Base-by-base conservation (phyloP, 1,140 invertebrate genomes). In the Penaeus indicus region DNA sequence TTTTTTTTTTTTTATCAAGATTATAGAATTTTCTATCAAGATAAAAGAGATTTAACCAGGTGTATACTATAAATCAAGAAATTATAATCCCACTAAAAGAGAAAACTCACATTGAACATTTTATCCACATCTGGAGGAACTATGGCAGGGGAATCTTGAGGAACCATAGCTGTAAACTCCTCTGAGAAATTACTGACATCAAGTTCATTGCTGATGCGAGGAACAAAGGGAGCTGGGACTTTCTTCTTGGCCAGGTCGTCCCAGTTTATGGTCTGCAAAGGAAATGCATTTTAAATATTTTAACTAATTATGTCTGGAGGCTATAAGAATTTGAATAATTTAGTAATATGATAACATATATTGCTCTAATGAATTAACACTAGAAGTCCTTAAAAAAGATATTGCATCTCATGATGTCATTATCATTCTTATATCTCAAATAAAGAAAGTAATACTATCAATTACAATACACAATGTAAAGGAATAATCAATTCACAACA, bases 111-210 rank as follows among this genome's bases (percentile, higher is more conserved):
- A 69, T 96, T 95, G 92, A 98, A 99, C 63, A 98, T 94, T 92
- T 97, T 97, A 91, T 97, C 96, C 90, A 95, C 96, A 92, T 97
- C 96, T 69, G 92, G 92, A 27, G 97, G 97, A 32, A 96, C 95
- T 72, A 97, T 95, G 7, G 96, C 97, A 0, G 97, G 97, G n/a
- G 97, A 98, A 93, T 99, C 97, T 1, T 96, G 95, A 5, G 97
- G 96, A 78, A 95, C 94, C 95, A 98, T 97, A 90, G 95, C 95
- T 0, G 98, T 99, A 92, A 99, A 99, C 94, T 99, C 98, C 89
- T 97, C 97, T 47, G 97, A 96, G 93, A 99, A 99, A 93, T 99
- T 99, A 92, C 97, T 97, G 8, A 97, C 97, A 93, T 99, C 98
- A 79, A 98, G 94, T 92, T 97, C 97, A 92, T 96, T 95, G 27